phyloP scores from a whole-genome alignment of 2,888 invertebrate species.

The Pollenia labialis region DNA sequence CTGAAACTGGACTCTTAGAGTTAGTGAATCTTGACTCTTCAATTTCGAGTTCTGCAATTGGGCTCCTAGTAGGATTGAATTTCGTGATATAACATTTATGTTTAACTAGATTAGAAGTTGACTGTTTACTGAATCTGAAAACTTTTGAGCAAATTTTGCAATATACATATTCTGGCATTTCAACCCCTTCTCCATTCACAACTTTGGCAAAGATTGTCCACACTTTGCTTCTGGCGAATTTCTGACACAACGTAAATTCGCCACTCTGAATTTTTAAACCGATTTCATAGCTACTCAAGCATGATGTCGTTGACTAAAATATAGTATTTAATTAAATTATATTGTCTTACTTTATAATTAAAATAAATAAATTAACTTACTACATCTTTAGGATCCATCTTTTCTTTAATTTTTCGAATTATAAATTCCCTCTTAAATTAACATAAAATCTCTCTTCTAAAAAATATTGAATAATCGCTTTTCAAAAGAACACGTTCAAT shows the following conservation, averaged over 20 bases:
- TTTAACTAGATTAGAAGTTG: constrained; percentile 33
- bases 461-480: no score
- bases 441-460: no score
- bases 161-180: neutral
- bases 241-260: neutral
- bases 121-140: neutral
- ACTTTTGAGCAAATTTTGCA: constrained; percentile 3
- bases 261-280: neutral
- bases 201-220: constrained; percentile 3
- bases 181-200: neutral
- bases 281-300: neutral
- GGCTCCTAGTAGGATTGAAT: neutral
- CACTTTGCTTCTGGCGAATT: neutral
- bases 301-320: no score
- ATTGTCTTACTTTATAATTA: no score
- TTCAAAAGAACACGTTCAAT: no score
- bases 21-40: neutral
- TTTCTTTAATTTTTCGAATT: no score
- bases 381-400: no score
- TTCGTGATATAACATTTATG: constrained; percentile 6
- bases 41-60: neutral
- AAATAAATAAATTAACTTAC: no score
- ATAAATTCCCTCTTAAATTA: no score
- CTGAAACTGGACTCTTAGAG: no score
- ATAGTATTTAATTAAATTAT: no score